A percentile compares a stretch with the other conserved stretches of the same genome.
Evolutionary conservation across 2,888 invertebrate species (phyloP).

Genomic region (Glyphotaelius pellucidus): DNA sequence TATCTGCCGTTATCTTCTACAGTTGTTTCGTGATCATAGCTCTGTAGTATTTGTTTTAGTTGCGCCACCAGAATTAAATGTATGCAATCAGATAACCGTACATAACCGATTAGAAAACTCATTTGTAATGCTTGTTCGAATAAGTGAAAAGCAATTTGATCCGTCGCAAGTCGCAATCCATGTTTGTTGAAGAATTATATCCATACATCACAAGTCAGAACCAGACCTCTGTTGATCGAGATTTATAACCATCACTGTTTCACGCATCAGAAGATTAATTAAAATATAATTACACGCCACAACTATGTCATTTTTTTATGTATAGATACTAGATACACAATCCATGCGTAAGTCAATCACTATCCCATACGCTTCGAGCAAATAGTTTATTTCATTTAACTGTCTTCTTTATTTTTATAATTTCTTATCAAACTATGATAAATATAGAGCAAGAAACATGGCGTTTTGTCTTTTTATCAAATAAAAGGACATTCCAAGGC

Average conservation of each 20-base stretch:
- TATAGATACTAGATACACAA: too few relatives aligned
- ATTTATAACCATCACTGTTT: not conserved
- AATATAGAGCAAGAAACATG: too few relatives aligned
- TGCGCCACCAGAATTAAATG: not conserved
- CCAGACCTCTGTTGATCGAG: not conserved
- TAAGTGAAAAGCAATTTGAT: not conserved
- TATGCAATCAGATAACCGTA: not conserved
- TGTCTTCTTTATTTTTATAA: too few relatives aligned
- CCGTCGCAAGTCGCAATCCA: not conserved
- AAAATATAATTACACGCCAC: not conserved
- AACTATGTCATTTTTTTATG: not conserved
- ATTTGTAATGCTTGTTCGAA: not conserved
- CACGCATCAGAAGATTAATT: not conserved
- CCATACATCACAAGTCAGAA: not conserved
- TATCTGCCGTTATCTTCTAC: not conserved
- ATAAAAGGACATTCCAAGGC: too few relatives aligned
- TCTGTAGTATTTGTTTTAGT: not conserved
- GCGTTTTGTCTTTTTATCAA: too few relatives aligned
- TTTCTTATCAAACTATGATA: too few relatives aligned
- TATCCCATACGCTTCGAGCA: not conserved
- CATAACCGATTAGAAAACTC: not conserved
- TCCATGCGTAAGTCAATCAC: not conserved
- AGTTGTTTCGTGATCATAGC: not conserved
- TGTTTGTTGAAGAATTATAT: not conserved
- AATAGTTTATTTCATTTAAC: not conserved